Conservation (phyloP, 1,140 invertebrate genomes). For the Drosophila nigromelanica region DNA sequence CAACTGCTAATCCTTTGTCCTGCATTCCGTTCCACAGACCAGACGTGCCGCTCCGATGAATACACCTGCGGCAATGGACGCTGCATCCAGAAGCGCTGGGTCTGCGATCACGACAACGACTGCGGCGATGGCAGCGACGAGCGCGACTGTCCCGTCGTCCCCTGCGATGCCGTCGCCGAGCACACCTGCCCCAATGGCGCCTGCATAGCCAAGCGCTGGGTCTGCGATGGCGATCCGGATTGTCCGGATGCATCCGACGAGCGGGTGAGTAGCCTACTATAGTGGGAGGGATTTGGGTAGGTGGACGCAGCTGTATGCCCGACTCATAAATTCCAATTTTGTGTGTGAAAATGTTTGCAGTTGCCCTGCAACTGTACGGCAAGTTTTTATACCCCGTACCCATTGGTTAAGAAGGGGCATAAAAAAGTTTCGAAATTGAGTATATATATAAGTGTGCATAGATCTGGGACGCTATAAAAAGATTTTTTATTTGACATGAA, state of each 20-base stretch:
- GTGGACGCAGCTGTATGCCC: conserved; percentile 4
- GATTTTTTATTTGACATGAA: no score
- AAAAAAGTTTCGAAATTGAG: background rate
- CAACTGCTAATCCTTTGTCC: conserved; percentile 37
- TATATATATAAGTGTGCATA: no score
- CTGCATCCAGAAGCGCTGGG: conserved; percentile 94
- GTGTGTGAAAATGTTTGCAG: conserved; percentile 32
- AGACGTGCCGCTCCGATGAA: conserved; percentile 93
- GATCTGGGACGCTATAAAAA: no score
- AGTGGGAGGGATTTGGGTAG: background rate
- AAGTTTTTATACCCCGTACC: conserved; percentile 3
- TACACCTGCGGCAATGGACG: conserved; percentile 95
- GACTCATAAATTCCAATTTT: conserved; percentile 63
- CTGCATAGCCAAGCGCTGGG: conserved; percentile 90
- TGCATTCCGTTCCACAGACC: conserved; percentile 85
- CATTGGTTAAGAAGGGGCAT: background rate
- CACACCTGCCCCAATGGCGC: conserved; percentile 89
- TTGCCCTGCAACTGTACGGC: background rate
- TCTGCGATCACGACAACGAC: conserved; percentile 94
- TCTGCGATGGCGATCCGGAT: conserved; percentile 94
- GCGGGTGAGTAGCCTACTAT: conserved; percentile 85
- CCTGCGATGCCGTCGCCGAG: conserved; percentile 88
- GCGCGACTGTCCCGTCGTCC: conserved; percentile 88
- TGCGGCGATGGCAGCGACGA: conserved; percentile 94
- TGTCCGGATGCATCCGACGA: conserved; percentile 93